Base-by-base conservation (phyloP, 2,888 invertebrate species). In the Lepidochitona cinerea region DNA sequence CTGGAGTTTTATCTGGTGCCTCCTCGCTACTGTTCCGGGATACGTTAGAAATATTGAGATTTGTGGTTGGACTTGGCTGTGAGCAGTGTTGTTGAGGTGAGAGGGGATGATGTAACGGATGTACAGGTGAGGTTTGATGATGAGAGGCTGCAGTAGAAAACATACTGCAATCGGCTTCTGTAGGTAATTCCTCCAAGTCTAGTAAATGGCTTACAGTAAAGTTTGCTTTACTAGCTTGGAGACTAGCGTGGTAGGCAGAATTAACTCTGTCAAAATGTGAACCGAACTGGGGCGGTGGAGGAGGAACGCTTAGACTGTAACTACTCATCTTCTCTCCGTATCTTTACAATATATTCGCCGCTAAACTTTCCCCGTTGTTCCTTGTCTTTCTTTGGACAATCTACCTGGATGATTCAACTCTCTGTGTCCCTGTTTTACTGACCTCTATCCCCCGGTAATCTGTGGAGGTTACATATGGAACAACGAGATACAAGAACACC, bases 151-250 rank as follows among this genome's bases (percentile, higher is more conserved):
- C 82, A 70, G 79, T 80, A 0, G 83, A 84, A 71, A 83, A 86
- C 86, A 86, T 86, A 66, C 84, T 85, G 75, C 85, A 86, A 64
- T 85, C 84, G n/a, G n/a, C n/a, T 71, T 85, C 86, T 70, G 83
- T 79, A 12, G 87, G 85, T 54, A 86, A 71, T 71, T 85, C 87
- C 54, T 85, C 85, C 70, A 87, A 78, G 79, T 86, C 85, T 77
- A 87, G 73, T 41, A 85, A 75, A 71, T 84, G 84, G 69, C 83
- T 85, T 23, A 87, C 85, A 35, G 84, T 83, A 76, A 87, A 87
- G 75, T 85, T 85, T 54, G 83, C 84, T 71, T 85, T 85, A 72
- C 75, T 83, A 73, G 83, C 82, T 69, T 82, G 84, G 52, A 84
- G 66, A 23, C 82, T 80, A 71, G 81, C 81, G 41, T 83, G 83